Evolutionary conservation across 2,888 invertebrate genomes (phyloP).

Genomic region (Craniophora ligustri): DNA sequence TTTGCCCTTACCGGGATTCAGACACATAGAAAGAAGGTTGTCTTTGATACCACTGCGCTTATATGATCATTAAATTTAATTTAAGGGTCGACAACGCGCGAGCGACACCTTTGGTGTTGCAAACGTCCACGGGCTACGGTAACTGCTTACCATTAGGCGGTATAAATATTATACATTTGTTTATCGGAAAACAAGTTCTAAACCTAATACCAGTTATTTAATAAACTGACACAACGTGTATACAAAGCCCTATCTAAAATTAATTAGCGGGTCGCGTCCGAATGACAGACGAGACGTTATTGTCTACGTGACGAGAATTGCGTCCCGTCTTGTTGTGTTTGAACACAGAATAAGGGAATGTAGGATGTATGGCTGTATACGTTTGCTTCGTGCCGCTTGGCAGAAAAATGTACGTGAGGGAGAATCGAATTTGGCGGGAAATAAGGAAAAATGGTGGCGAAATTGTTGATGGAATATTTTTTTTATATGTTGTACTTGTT

Average conservation of each 20-base stretch:
- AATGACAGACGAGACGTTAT: constrained; percentile 55
- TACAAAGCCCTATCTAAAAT: too few species aligned
- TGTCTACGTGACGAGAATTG: constrained; percentile 53
- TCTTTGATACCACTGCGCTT: too few species aligned
- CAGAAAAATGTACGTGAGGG: constrained; percentile 42
- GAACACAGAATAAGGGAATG: constrained; percentile 25
- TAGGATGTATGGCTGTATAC: constrained; percentile 44
- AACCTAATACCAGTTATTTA: too few species aligned
- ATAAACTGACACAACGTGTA: constrained; percentile 10
- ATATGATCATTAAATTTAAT: too few species aligned
- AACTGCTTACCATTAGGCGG: too few species aligned
- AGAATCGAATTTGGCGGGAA: constrained; percentile 49
- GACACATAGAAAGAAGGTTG: too few species aligned
- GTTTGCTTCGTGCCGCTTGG: constrained; percentile 36
- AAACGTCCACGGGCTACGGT: too few species aligned
- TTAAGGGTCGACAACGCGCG: too few species aligned
- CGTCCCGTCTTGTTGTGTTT: constrained; percentile 27
- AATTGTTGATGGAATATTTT: constrained; percentile 19
- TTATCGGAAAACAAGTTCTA: too few species aligned
- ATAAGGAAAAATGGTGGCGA: constrained; percentile 32
- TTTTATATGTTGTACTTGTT: constrained; percentile 6
- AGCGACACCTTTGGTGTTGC: too few species aligned
- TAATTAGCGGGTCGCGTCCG: constrained; percentile 45
- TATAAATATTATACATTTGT: too few species aligned
- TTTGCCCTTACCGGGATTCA: too few species aligned